Percentiles rank a stretch among this genome's conserved stretches.
Evolutionary conservation across 2,797 vertebrate genomes (phyloP).

Genomic region (Falco naumanni): DNA sequence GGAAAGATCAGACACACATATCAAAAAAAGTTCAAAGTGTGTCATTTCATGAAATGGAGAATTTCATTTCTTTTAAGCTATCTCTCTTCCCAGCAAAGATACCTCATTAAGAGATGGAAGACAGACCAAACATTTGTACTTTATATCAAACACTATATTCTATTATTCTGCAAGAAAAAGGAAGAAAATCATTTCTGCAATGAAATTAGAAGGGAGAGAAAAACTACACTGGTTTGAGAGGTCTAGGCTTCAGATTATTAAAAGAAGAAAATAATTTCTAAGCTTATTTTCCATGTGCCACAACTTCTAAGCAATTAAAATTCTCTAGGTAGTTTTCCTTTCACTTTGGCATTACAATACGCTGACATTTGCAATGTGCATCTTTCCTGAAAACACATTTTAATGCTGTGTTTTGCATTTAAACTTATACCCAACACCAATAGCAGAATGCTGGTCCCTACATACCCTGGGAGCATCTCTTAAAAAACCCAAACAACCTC

Average conservation of each 20-base stretch:
- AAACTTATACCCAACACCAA: neutral
- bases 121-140: neutral
- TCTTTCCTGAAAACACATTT: neutral
- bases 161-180: neutral
- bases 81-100: neutral
- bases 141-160: neutral
- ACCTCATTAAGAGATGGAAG: constrained; percentile 13
- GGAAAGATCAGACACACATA: neutral
- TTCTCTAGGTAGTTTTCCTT: neutral
- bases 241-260: neutral
- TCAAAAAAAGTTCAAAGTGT: neutral
- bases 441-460: neutral
- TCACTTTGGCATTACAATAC: neutral
- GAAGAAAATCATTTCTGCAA: neutral
- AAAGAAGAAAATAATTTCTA: neutral
- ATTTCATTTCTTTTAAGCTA: neutral
- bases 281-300: neutral
- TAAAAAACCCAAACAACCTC: neutral
- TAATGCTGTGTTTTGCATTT: neutral
- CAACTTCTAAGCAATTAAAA: neutral
- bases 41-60: neutral
- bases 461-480: neutral
- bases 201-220: neutral
- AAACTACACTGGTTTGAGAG: neutral
- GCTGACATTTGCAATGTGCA: neutral